Evolutionary conservation across 1,140 invertebrate species (phyloP).

Genomic region (Anagrus nilaparvatae): DNA sequence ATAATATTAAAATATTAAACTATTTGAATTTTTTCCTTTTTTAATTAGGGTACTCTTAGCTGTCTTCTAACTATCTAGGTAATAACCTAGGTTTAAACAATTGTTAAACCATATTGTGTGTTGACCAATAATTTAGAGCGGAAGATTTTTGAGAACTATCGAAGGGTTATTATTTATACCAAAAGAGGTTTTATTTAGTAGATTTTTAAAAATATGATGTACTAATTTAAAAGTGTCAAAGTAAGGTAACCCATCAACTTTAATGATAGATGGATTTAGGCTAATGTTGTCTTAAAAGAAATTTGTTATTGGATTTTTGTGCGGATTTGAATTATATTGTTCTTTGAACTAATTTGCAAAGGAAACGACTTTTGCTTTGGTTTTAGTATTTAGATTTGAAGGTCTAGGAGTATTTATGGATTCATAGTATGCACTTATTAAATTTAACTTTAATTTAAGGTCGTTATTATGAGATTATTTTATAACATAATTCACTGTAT

Average conservation of each 20-base stretch:
- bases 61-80: constrained; percentile 17
- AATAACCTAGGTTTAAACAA: constrained; percentile 11
- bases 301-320: too few relatives aligned
- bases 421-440: too few relatives aligned
- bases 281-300: too few relatives aligned
- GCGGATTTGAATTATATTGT: too few relatives aligned
- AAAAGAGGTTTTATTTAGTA: constrained; percentile 15
- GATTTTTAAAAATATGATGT: constrained; percentile 8
- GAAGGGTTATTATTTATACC: constrained; percentile 13
- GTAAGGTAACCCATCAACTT: constrained; percentile 18
- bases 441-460: too few relatives aligned
- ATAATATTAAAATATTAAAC: neutral
- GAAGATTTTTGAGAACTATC: constrained; percentile 12
- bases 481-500: too few relatives aligned
- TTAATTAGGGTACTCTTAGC: constrained; percentile 19
- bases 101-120: constrained; percentile 13
- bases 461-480: too few relatives aligned
- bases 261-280: too few relatives aligned
- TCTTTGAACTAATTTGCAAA: too few relatives aligned
- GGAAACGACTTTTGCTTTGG: too few relatives aligned
- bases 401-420: too few relatives aligned
- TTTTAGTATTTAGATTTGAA: too few relatives aligned
- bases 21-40: constrained; percentile 14
- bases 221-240: neutral
- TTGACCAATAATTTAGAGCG: neutral